These are phyloP conservation scores for Zosterops hypoxanthus DNA, from an alignment of 2,113 vertebrate species.

Conservation along the genomic window DNA sequence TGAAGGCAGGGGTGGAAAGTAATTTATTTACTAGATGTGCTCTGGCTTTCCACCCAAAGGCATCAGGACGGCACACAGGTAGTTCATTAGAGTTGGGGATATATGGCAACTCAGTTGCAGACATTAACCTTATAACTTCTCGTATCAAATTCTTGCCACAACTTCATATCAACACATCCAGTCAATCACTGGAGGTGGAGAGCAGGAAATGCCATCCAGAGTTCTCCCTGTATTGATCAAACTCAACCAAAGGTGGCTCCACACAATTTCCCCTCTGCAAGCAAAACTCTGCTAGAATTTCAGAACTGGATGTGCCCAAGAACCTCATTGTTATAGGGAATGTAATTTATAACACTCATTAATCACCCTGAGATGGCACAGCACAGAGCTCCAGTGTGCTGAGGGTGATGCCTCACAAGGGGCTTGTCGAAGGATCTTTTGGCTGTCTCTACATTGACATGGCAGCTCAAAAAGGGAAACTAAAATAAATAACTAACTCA, in stretches of 20 bases:
- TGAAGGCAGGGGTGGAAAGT: neutral
- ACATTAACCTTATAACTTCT: neutral
- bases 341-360: neutral
- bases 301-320: neutral
- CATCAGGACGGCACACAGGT: neutral
- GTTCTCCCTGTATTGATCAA: constrained; percentile 14
- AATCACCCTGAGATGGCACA: neutral
- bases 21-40: neutral
- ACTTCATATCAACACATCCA: neutral
- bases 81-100: neutral
- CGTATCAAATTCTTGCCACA: neutral
- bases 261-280: neutral
- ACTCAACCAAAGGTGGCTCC: neutral
- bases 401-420: neutral
- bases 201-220: neutral
- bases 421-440: neutral
- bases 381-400: neutral
- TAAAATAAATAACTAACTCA: neutral
- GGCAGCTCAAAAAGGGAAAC: neutral
- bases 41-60: neutral
- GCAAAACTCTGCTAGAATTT: constrained; percentile 36
- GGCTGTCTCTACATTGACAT: neutral
- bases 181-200: neutral
- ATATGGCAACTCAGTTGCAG: neutral
- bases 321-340: neutral